Base-by-base conservation (phyloP, 1,140 invertebrate genomes). In the Temnothorax nylanderi region DNA sequence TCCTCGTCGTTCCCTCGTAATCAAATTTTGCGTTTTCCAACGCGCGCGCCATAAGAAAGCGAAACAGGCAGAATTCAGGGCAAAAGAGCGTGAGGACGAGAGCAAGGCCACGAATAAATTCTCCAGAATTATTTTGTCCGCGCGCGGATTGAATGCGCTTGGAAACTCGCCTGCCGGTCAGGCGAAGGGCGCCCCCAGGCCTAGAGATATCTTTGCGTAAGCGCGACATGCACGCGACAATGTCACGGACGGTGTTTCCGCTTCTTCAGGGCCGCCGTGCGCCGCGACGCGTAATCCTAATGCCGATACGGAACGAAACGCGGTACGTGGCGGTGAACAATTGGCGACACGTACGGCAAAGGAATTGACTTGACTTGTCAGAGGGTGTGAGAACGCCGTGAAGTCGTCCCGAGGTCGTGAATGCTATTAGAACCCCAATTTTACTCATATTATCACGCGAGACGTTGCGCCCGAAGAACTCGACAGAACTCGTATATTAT, bases 161-260 rank as follows among this genome's bases (percentile, higher is more conserved):
- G 51, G 6, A 54, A 82, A 72, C 51, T 54, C 34, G 37, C 37
- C 37, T n/a, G n/a, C 5, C 26, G 51, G 26, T 18, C 56, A 10
- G 51, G 13, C 26, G 51, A 34, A 74, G 69, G 13, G 21, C 6
- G 26, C 44, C n/a, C n/a, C 37, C 34, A 71, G 34, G 49, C 32
- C 41, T 84, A 62, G 8, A 47, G 41, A 60, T 72, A 54, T 92
- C 92, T 91, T 94, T 92, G 91, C 92, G 91, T 91, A 91, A 92
- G 41, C 41, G 41, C 88, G 88, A 92, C 90, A 37, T n/a, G 49
- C 47, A 49, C 21, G 88, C 87, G 91, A 89, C 94, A 95, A 94
- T 94, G 94, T 94, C 94, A 94, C 90, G 93, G 94, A 87, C 92
- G 5, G 3, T 41, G 89, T 92, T 85, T 80, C 81, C 62, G 74